A percentile compares a stretch with the other conserved stretches of the same genome.
phyloP scores from a whole-genome alignment of 2,888 invertebrate species.

The Torymus texanus region DNA sequence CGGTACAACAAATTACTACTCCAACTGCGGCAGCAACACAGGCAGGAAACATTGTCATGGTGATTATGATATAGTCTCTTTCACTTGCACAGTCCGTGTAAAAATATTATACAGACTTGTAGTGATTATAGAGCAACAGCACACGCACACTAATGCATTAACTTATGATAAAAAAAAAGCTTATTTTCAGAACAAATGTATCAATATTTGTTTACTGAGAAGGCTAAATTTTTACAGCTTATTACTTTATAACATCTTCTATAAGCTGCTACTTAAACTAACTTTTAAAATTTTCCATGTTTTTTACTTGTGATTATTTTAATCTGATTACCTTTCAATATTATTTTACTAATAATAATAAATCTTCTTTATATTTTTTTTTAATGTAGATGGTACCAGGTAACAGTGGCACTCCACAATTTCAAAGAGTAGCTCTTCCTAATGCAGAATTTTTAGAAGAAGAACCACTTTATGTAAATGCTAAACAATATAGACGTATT shows the following conservation, averaged over 20 bases:
- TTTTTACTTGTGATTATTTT: background rate
- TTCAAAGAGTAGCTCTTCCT: slow-evolving; percentile 80
- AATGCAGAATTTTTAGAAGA: slow-evolving; percentile 86
- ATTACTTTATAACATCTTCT: no score
- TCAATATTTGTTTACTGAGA: slow-evolving; percentile 2
- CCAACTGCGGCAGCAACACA: slow-evolving; percentile 72
- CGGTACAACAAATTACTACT: slow-evolving; percentile 75
- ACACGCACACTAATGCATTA: slow-evolving; percentile 59
- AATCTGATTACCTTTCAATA: background rate
- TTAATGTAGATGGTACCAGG: slow-evolving; percentile 78
- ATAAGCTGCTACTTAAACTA: no score
- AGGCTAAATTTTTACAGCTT: background rate
- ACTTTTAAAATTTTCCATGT: no score
- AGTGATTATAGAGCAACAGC: slow-evolving; percentile 70
- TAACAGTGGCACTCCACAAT: slow-evolving; percentile 76
- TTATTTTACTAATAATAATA: background rate
- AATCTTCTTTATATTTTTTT: background rate
- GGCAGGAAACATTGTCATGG: slow-evolving; percentile 86
- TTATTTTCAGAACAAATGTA: slow-evolving; percentile 20
- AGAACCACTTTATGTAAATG: slow-evolving; percentile 98
- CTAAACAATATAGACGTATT: slow-evolving; percentile 97
- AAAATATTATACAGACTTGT: slow-evolving; percentile 69
- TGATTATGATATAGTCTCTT: slow-evolving; percentile 75
- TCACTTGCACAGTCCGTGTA: slow-evolving; percentile 70
- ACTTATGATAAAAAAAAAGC: slow-evolving; percentile 8